Base-by-base conservation (phyloP, 2,888 invertebrate genomes). In the Toxonevra muliebris region DNA sequence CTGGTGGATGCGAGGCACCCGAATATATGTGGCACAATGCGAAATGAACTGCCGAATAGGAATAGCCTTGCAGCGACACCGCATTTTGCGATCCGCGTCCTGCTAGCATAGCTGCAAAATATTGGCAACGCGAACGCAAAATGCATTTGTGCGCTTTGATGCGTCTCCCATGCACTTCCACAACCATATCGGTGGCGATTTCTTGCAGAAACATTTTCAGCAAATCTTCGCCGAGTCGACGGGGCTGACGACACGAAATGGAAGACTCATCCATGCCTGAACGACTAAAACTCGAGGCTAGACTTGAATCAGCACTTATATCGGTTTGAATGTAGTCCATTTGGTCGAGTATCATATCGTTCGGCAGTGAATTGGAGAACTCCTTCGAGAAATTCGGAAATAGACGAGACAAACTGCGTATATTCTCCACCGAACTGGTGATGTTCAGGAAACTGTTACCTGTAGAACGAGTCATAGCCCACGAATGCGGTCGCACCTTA, bases 21-120 rank as follows among this genome's bases (percentile, higher is more conserved):
- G 97, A 96, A 81, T 98, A 98, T 73, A 98, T 94, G 83, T 97
- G 97, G 76, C 95, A 93, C 69, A 98, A 86, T 0, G 95, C 93
- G 86, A 97, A 97, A 84, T 96, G 93, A 4, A 96, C 95, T 1
- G 93, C 91, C 71, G 91, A 92, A 79, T 92, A 94, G 0, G 94
- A 86, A 83, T 88, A 93, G 88, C 94, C 93, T 78, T 94, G 93
- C 67, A 96, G 86, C n/a, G 91, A 90, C 67, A 96, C 94, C 4
- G 93, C 90, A 81, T 95, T 93, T 79, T 95, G 93, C 40, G 92
- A 89, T 90, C 93, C 94, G 68, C 93, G 92, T 1, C 95, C 96
- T 74, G 94, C 94, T 41, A 97, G 85, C 85, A 96, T 92, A 17
- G 94, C 95, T 10, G 95, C 95, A 85, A 97, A 97, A 84, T 96